These are phyloP conservation scores for Anthoscopus minutus DNA, from an alignment of 2,113 vertebrate genomes.

Conservation along the genomic window DNA sequence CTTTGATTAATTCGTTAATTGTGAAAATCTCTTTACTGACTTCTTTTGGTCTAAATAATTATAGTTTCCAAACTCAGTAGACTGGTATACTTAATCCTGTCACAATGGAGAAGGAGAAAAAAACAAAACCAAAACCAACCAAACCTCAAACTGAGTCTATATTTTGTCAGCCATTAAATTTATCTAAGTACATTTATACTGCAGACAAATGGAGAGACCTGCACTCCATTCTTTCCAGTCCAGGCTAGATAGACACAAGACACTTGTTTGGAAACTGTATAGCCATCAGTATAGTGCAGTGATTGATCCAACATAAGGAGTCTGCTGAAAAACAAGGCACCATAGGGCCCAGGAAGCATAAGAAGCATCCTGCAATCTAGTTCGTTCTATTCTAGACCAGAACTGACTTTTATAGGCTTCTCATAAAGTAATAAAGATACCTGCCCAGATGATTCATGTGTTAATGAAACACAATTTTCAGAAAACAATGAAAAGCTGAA, in stretches of 20 bases:
- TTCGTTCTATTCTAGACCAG: background rate
- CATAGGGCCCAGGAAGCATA: background rate
- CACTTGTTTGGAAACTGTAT: background rate
- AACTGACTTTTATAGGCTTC: background rate
- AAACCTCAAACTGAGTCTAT: accelerated
- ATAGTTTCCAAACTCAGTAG: background rate
- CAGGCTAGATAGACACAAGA: background rate
- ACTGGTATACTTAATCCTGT: background rate
- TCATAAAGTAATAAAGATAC: background rate
- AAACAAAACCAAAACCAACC: background rate
- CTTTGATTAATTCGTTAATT: background rate
- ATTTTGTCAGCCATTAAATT: background rate
- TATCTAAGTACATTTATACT: background rate
- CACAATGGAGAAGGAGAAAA: background rate
- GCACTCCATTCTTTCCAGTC: background rate
- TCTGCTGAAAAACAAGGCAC: background rate
- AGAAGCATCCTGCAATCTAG: background rate
- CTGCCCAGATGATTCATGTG: background rate
- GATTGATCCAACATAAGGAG: background rate
- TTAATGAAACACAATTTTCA: background rate
- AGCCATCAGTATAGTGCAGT: background rate
- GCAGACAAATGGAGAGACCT: background rate
- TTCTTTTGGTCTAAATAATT: background rate
- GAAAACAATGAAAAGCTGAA: background rate
- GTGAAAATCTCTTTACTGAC: background rate